Percentiles rank a stretch among this genome's conserved stretches.
Conservation (phyloP, 2,113 vertebrate genomes). For the Sander lucioperca region DNA sequence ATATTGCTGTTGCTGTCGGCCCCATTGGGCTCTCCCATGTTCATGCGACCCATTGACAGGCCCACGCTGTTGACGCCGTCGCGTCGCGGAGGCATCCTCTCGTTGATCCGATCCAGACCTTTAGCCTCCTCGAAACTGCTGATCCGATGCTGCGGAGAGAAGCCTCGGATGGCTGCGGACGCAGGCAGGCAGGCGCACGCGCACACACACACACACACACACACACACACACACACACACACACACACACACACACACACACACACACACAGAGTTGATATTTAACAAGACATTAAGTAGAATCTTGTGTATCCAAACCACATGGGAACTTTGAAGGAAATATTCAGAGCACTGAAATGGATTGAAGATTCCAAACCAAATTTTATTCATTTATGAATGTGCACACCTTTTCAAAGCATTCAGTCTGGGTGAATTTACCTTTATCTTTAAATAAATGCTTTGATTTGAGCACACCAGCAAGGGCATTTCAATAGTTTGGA, state of each 20-base stretch:
- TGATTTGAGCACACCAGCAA: not conserved
- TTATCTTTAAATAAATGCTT: constrained; percentile 25
- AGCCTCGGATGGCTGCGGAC: constrained; percentile 85
- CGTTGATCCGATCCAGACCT: constrained; percentile 86
- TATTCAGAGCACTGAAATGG: not conserved
- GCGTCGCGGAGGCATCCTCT: constrained; percentile 85
- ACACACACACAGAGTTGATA: constrained; percentile 17
- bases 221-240: constrained; percentile 3
- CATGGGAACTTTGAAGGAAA: constrained; percentile 15
- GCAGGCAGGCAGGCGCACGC: constrained; percentile 44
- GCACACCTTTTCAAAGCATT: constrained; percentile 4
- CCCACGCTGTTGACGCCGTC: constrained; percentile 85
- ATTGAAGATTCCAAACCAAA: constrained; percentile 8
- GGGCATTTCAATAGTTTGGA: not conserved
- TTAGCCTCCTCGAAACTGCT: constrained; percentile 87
- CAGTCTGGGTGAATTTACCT: not conserved
- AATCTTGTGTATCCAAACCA: constrained; percentile 62
- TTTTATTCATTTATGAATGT: constrained; percentile 26
- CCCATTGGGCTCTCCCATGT: constrained; percentile 87
- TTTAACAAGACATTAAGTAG: constrained; percentile 12
- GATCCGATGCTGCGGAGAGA: constrained; percentile 88
- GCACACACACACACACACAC: not conserved
- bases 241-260: not conserved
- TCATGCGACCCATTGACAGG: constrained; percentile 86
- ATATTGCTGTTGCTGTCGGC: constrained; percentile 89